Conservation (phyloP, 64 coral and sea anemone genomes). For the Trachythela sp. region DNA sequence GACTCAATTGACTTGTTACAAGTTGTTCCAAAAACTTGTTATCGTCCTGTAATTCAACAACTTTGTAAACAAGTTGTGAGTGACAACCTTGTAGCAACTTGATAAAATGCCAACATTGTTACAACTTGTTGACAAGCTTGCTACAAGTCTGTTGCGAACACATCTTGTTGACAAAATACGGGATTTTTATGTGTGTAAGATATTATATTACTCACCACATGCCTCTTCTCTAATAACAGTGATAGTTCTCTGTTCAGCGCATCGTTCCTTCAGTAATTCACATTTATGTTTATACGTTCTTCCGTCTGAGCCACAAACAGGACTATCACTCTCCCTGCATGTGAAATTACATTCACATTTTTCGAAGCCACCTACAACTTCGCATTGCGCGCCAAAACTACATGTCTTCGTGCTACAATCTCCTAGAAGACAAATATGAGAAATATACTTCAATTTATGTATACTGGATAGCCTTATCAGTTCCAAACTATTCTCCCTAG, state of each 20-base stretch:
- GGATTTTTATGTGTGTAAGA: too few species aligned
- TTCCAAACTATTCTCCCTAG: too few species aligned
- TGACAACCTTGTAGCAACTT: too few species aligned
- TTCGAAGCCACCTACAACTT: background rate
- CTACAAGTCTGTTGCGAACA: too few species aligned
- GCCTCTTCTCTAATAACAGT: background rate
- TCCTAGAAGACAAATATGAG: background rate
- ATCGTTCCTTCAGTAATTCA: background rate
- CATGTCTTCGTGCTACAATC: background rate
- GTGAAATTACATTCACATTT: background rate
- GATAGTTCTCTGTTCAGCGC: background rate
- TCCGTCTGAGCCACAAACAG: slow-evolving; percentile 9
- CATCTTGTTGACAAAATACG: too few species aligned
- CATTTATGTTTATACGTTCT: background rate
- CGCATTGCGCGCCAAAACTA: background rate
- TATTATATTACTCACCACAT: background rate
- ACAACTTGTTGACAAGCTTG: too few species aligned
- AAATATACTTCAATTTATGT: background rate
- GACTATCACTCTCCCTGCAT: background rate
- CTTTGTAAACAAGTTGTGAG: too few species aligned
- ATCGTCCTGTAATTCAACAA: too few species aligned
- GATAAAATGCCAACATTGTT: too few species aligned
- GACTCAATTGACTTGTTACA: too few species aligned
- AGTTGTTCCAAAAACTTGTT: too few species aligned
- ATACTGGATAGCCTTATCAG: too few species aligned